Evolutionary conservation across 2,797 vertebrate genomes (phyloP).

Genomic region (Vireo griseus): DNA sequence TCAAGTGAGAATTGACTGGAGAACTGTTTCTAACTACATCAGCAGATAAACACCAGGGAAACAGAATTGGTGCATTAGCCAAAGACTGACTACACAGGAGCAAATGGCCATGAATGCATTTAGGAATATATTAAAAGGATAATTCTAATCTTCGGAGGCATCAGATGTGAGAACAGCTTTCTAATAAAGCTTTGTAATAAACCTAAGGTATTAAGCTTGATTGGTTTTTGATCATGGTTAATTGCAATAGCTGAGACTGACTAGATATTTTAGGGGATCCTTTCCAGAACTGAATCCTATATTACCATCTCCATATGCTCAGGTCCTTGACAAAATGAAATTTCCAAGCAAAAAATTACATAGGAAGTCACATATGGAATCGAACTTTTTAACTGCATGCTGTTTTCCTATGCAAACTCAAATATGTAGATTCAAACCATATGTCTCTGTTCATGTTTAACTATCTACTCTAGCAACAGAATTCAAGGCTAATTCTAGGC

Average conservation of each 20-base stretch:
- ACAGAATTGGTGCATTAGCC: not conserved
- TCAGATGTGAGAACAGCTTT: not conserved
- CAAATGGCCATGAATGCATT: not conserved
- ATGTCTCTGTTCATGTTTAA: not conserved
- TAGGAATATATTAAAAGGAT: not conserved
- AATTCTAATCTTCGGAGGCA: not conserved
- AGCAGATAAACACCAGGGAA: not conserved
- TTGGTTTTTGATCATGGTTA: not conserved
- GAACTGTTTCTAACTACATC: not conserved
- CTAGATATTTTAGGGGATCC: not conserved
- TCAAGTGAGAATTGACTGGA: not conserved
- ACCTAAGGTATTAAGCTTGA: not conserved
- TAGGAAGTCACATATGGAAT: not conserved
- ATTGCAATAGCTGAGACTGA: not conserved
- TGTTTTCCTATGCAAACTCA: not conserved
- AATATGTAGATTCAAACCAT: not conserved
- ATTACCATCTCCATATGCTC: not conserved
- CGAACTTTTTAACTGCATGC: not conserved
- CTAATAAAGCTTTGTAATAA: not conserved
- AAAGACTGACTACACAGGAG: not conserved
- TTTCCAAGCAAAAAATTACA: not conserved
- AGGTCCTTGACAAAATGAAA: not conserved
- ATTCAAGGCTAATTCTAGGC: not conserved
- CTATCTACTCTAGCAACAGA: not conserved
- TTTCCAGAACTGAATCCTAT: not conserved